Evolutionary conservation across 2,113 vertebrate species (phyloP).

Genomic region (Cephalopholis sonnerati): DNA sequence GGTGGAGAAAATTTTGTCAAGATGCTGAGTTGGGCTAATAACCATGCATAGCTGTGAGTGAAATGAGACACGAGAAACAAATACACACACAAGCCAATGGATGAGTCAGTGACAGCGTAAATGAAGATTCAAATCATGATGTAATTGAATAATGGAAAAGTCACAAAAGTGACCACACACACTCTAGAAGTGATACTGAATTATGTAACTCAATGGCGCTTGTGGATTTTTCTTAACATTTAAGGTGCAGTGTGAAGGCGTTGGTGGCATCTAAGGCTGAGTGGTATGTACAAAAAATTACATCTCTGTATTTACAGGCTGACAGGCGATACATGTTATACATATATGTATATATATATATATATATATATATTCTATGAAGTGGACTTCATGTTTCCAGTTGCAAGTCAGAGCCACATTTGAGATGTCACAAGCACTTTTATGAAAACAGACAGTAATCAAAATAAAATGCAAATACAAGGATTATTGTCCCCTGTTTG

Average conservation of each 20-base stretch:
- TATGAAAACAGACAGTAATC: too few species aligned
- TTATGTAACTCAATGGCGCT: not conserved
- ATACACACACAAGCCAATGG: not conserved
- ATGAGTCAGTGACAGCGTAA: not conserved
- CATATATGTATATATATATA: too few species aligned
- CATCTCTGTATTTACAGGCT: not conserved
- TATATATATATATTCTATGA: too few species aligned
- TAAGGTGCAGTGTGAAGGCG: too few species aligned
- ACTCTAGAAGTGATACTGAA: not conserved
- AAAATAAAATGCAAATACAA: too few species aligned
- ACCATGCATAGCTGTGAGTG: not conserved
- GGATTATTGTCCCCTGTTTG: too few species aligned
- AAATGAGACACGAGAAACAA: conserved; percentile 26
- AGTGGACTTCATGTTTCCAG: too few species aligned
- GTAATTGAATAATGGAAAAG: conserved; percentile 2
- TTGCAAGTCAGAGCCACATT: too few species aligned
- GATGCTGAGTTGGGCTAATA: conserved; percentile 27
- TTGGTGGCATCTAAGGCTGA: too few species aligned
- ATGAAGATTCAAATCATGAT: not conserved
- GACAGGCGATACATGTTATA: too few species aligned
- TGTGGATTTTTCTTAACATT: not conserved
- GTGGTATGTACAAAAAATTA: too few species aligned
- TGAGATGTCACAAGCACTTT: too few species aligned
- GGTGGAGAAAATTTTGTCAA: conserved; percentile 21
- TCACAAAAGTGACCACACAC: conserved; percentile 7